Evolutionary conservation across 2,113 vertebrate species (phyloP).

Genomic region (Origma solitaria): DNA sequence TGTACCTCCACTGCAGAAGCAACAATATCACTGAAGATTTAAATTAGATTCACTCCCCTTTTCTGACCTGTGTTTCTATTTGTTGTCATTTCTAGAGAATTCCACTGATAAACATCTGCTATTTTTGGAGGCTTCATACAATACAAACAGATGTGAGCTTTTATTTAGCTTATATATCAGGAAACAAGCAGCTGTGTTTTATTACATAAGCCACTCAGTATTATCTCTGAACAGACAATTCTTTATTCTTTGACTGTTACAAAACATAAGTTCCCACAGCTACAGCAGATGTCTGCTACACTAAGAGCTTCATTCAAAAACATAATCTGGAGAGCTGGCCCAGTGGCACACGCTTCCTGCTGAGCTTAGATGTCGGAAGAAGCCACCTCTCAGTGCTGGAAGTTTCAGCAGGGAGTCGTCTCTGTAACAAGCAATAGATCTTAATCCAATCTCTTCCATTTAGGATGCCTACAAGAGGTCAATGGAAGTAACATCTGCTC

Average conservation of each 20-base stretch:
- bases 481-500: not conserved
- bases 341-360: not conserved
- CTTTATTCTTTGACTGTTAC: conserved; percentile 66
- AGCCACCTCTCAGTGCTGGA: not conserved
- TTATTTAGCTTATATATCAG: conserved; percentile 69
- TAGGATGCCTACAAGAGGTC: not conserved
- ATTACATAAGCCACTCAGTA: conserved; percentile 64
- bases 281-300: conserved; percentile 55
- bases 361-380: not conserved
- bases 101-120: conserved; percentile 66
- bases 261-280: conserved; percentile 66
- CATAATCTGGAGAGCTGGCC: not conserved
- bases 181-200: conserved; percentile 69
- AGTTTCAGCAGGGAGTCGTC: not conserved
- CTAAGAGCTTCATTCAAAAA: conserved; percentile 29
- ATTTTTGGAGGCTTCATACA: conserved; percentile 57
- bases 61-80: conserved; percentile 54
- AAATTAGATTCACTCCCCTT: conserved; percentile 15
- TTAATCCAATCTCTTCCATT: not conserved
- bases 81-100: conserved; percentile 56
- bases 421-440: not conserved
- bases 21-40: not conserved
- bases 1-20: not conserved
- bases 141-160: conserved; percentile 69
- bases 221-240: conserved; percentile 71